Percentiles rank a stretch among this genome's conserved stretches.
phyloP scores from a whole-genome alignment of 2,113 vertebrate genomes.

The Lophochroa leadbeateri region DNA sequence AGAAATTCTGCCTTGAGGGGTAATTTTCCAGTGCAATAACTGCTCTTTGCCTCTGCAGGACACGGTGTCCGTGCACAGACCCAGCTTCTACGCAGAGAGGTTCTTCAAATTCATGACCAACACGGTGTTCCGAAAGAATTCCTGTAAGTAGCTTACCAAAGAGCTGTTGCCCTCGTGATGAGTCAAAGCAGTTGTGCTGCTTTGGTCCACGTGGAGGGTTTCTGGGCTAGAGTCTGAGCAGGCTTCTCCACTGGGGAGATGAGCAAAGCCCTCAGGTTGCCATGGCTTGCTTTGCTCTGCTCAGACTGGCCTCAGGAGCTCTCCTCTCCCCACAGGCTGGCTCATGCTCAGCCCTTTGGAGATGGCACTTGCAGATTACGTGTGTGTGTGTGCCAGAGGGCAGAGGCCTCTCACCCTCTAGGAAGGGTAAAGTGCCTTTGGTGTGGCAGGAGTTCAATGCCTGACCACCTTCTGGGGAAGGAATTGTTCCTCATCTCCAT shows the following conservation, averaged over 20 bases:
- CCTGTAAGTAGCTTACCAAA: constrained; percentile 80
- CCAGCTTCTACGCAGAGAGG: constrained; percentile 95
- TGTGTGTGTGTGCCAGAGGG: no score
- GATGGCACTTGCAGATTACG: not conserved
- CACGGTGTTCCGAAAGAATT: constrained; percentile 93
- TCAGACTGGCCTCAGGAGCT: not conserved
- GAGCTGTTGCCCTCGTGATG: not conserved
- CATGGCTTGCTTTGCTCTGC: not conserved
- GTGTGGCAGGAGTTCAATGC: not conserved
- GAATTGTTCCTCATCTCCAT: not conserved
- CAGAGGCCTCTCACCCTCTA: not conserved
- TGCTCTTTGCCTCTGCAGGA: constrained; percentile 79
- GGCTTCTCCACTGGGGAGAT: not conserved
- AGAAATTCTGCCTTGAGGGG: not conserved
- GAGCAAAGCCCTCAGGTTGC: not conserved
- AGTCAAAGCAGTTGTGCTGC: not conserved
- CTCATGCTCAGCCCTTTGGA: not conserved
- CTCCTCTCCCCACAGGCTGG: not conserved
- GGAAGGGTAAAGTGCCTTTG: not conserved
- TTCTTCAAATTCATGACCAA: constrained; percentile 99
- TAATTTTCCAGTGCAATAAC: not conserved
- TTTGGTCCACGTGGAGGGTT: not conserved
- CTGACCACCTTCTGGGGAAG: not conserved
- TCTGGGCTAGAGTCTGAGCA: not conserved
- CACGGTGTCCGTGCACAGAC: constrained; percentile 95